phyloP scores from a whole-genome alignment of 2,113 vertebrate genomes.

The Nannobrachium achirus region DNA sequence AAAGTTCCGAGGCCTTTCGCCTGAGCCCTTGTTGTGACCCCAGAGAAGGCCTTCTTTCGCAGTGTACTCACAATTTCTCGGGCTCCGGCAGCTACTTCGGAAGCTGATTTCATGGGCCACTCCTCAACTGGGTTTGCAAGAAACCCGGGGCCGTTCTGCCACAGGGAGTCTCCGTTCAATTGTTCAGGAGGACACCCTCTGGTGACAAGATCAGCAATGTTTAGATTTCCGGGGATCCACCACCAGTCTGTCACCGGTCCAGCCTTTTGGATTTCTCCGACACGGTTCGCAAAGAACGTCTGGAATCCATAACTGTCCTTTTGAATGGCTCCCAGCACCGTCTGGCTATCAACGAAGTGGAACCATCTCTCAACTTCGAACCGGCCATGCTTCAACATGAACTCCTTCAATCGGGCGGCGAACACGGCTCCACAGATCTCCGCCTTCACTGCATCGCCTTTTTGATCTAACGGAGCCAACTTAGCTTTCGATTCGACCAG shows the following conservation, averaged over 20 bases:
- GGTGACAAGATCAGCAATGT: conserved; percentile 15
- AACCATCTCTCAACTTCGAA: conserved; percentile 22
- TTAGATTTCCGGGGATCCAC: conserved; percentile 20
- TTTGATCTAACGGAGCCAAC: conserved; percentile 24
- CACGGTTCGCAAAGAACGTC: too few species aligned
- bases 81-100: background rate
- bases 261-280: too few species aligned
- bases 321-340: conserved; percentile 35
- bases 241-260: conserved; percentile 15
- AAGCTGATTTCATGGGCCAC: conserved; percentile 23
- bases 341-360: too few species aligned
- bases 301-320: conserved; percentile 28
- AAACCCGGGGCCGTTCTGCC: conserved; percentile 25
- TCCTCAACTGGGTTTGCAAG: background rate
- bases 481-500: conserved; percentile 36
- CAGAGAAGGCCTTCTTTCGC: conserved; percentile 25
- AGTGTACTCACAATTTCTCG: conserved; percentile 1
- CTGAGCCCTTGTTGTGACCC: background rate
- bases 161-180: conserved; percentile 19
- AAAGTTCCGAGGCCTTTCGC: background rate
- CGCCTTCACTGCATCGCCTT: conserved; percentile 28
- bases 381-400: conserved; percentile 28
- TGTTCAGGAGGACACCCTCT: conserved; percentile 15
- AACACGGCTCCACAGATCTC: conserved; percentile 31
- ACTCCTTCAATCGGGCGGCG: conserved; percentile 18